A percentile compares a stretch with the other conserved stretches of the same genome.
Conservation (phyloP, 2,797 vertebrate genomes). For the Lithobates sylvaticus region DNA sequence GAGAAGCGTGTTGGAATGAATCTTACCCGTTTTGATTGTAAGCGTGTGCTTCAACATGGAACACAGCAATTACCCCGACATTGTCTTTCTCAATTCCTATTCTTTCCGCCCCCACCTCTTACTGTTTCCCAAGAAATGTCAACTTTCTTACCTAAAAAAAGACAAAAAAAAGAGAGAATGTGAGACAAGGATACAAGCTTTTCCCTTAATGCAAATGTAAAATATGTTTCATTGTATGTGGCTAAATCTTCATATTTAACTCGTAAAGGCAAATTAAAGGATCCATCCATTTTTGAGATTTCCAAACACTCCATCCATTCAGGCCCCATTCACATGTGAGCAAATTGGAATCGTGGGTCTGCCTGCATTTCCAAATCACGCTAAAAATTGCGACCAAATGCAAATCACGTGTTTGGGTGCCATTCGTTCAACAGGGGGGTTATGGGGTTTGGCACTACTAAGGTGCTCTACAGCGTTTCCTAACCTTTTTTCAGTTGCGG, state of each 20-base stretch:
- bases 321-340: too few species aligned
- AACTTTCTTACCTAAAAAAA: slow-evolving; percentile 1
- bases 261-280: not conserved
- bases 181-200: not conserved
- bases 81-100: slow-evolving; percentile 5
- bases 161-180: not conserved
- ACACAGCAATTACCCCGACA: not conserved
- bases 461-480: too few species aligned
- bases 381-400: too few species aligned
- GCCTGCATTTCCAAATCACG: too few species aligned
- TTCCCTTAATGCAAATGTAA: not conserved
- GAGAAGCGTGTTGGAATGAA: not conserved
- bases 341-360: too few species aligned
- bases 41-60: not conserved
- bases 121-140: not conserved
- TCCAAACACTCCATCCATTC: too few species aligned
- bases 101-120: not conserved
- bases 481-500: too few species aligned
- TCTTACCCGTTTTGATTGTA: not conserved
- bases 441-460: too few species aligned
- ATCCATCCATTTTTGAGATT: too few species aligned
- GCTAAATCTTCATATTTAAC: not conserved
- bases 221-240: not conserved
- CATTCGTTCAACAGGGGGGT: too few species aligned
- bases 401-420: too few species aligned